Base-by-base conservation (phyloP, 1,140 invertebrate genomes). In the Orchestia grillus region DNA sequence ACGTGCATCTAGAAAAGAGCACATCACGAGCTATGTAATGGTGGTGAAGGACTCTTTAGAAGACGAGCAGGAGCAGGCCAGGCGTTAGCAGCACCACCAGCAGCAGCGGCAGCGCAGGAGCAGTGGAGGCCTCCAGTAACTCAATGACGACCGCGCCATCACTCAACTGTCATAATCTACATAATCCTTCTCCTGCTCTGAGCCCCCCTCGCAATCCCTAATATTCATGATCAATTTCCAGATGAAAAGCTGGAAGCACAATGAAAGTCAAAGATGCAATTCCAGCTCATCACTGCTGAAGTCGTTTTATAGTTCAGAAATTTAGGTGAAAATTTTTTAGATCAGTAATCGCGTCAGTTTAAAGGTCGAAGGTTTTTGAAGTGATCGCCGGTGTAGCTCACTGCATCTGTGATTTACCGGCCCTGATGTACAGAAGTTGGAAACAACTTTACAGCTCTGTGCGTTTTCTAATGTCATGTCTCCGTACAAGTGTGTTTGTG, bases 181-280 rank as follows among this genome's bases (percentile, higher is more conserved):
- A 94, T 94, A 94, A 94, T 94, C 92, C 44, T 94, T 44, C 92
- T 45, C 44, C 11, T 44, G 8, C 92, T 94, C 43, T 94, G 43
- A 94, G 92, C 43, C 92, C 11, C 92, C 43, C 92, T 42, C 92
- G 44, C 44, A 44, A 47, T 8, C 43, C 92, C 92, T 94, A 47
- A 47, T 94, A 94, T 94, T 94, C 92, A 94, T 94, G 92, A 94
- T 94, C 92, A 94, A 94, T 94, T 94, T 94, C 44, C 36, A 94
- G 92, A 47, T 94, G 92, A 94, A 94, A 94, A 94, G 92, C 92
- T 47, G 92, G 40, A 16, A 47, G 44, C 11, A 40, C 47, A 94
- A 94, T 94, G 92, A 45, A 45, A n/a, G 44, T 44, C 44, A 47
- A 44, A n/a, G 44, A 94, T 94, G 44, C 92, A 94, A 47, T 90